Evolutionary conservation across 1,140 invertebrate species (phyloP).

Genomic region (Conopomorpha cramerella): DNA sequence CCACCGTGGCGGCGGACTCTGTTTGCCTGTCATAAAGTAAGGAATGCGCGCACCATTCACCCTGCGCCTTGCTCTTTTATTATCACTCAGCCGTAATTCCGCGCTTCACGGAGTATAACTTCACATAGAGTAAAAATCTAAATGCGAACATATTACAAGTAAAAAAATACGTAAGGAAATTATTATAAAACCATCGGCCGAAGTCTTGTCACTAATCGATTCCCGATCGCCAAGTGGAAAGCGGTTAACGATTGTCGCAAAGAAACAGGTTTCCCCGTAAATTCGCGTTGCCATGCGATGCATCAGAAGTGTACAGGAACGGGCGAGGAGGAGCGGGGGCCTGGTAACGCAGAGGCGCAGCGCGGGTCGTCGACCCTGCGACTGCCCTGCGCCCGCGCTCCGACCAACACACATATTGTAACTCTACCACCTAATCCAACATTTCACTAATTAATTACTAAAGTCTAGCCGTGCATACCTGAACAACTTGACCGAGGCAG

Average conservation of each 20-base stretch:
- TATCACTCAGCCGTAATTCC: no score
- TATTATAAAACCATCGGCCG: no score
- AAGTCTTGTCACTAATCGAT: constrained; percentile 17
- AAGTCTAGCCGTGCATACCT: no score
- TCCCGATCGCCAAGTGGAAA: constrained; percentile 16
- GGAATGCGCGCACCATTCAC: constrained; percentile 14
- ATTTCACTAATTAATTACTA: no score
- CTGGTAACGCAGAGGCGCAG: constrained; percentile 30
- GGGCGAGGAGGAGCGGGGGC: constrained; percentile 22
- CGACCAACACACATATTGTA: constrained; percentile 8
- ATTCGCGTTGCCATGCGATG: constrained; percentile 47
- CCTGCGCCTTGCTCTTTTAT: no score
- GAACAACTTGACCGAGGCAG: no score
- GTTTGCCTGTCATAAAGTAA: constrained; percentile 15
- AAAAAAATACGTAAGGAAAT: no score
- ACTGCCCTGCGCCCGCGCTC: constrained; percentile 48
- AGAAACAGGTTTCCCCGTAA: constrained; percentile 50
- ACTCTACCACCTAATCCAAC: no score
- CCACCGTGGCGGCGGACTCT: constrained; percentile 4
- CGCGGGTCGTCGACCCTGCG: constrained; percentile 49
- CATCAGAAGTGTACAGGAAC: constrained; percentile 36
- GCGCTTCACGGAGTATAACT: no score
- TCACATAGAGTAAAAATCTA: no score
- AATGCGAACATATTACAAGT: no score
- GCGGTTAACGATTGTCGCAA: constrained; percentile 27